Percentiles rank a stretch among this genome's conserved stretches.
Evolutionary conservation across 2,113 vertebrate species (phyloP).

Genomic region (Pseudorasbora parva): DNA sequence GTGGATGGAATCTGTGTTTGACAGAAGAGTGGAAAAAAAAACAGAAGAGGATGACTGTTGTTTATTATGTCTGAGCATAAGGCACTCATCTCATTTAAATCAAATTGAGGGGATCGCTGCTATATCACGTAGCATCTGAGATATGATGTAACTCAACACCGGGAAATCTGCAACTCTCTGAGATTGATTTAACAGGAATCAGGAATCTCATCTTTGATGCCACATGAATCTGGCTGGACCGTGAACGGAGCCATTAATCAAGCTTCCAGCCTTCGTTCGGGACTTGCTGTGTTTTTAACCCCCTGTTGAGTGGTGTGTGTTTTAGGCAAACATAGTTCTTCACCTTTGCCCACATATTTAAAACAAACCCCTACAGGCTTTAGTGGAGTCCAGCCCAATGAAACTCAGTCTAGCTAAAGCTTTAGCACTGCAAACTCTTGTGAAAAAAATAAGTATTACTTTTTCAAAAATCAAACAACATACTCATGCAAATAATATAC

Average conservation of each 20-base stretch:
- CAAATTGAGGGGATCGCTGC: constrained; percentile 22
- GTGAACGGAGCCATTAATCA: constrained; percentile 70
- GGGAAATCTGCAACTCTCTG: constrained; percentile 10
- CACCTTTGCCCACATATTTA: constrained; percentile 36
- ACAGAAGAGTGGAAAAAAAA: constrained; percentile 6
- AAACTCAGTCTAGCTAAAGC: not conserved
- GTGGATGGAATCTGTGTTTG: constrained; percentile 31
- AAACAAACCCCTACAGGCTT: constrained; percentile 42
- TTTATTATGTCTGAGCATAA: constrained; percentile 46
- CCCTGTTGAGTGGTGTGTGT: constrained; percentile 57
- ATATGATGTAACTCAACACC: constrained; percentile 15
- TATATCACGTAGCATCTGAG: constrained; percentile 18
- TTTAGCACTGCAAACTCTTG: not conserved
- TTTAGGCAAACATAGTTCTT: constrained; percentile 59
- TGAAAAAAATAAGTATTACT: not conserved
- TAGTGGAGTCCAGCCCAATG: constrained; percentile 30
- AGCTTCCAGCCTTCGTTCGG: constrained; percentile 59
- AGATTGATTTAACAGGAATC: constrained; percentile 29
- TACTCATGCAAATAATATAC: not conserved
- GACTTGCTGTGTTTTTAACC: constrained; percentile 60
- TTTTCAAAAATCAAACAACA: not conserved
- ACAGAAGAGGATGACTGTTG: constrained; percentile 14
- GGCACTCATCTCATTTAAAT: constrained; percentile 45
- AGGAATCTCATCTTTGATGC: constrained; percentile 13
- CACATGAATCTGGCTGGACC: constrained; percentile 34